phyloP scores from a whole-genome alignment of 1,140 invertebrate genomes.

The Diachasma alloeum region DNA sequence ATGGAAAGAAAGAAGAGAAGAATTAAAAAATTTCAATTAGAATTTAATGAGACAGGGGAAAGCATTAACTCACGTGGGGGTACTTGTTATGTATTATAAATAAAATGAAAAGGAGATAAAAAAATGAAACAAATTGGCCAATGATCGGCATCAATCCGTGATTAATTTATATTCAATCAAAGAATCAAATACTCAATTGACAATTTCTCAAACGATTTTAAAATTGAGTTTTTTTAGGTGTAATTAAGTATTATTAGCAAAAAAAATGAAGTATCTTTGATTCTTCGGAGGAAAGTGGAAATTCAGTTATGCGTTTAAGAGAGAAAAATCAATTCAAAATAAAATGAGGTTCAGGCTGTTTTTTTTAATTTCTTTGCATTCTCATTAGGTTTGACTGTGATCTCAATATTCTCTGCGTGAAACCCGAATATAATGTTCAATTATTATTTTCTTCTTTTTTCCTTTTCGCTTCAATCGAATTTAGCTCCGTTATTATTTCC shows the following conservation, averaged over 20 bases:
- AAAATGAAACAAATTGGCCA: neutral
- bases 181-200: neutral
- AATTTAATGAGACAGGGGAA: neutral
- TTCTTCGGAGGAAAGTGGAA: neutral
- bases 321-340: neutral
- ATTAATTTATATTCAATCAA: neutral
- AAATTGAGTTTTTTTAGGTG: neutral
- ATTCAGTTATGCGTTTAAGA: neutral
- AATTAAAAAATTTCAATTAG: neutral
- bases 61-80: neutral
- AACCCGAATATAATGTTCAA: conserved; percentile 12
- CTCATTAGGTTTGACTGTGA: conserved; percentile 30
- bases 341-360: neutral
- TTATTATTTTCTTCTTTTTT: conserved; percentile 18
- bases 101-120: neutral
- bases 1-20: neutral
- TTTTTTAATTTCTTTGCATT: conserved; percentile 18
- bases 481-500: conserved; percentile 33
- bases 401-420: conserved; percentile 23
- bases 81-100: neutral
- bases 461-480: conserved; percentile 20
- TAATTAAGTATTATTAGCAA: neutral
- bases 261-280: neutral
- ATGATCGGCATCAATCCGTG: neutral
- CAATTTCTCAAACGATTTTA: neutral